Evolutionary conservation across 2,888 invertebrate genomes (phyloP).

Genomic region (Odontocolon sp.): DNA sequence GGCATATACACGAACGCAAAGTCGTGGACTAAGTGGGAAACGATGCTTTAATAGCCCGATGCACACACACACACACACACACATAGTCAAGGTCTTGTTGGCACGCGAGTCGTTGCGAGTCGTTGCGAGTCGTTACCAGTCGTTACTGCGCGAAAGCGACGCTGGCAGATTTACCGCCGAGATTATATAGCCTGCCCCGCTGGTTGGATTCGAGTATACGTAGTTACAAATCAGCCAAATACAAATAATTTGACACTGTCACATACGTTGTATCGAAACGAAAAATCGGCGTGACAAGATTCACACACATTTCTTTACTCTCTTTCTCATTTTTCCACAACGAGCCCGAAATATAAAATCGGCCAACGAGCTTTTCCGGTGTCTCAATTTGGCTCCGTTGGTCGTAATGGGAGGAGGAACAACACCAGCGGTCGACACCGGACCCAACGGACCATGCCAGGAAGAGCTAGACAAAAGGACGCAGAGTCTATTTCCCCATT

Average conservation of each 20-base stretch:
- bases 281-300: neutral
- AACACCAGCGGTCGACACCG: too few relatives aligned
- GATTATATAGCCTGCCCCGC: conserved; percentile 39
- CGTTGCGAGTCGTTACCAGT: too few relatives aligned
- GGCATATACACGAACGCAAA: neutral
- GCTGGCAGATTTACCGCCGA: conserved; percentile 60
- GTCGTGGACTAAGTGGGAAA: conserved; percentile 36
- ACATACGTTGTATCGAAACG: too few relatives aligned
- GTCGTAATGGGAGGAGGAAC: too few relatives aligned
- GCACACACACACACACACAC: conserved; percentile 36
- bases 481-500: conserved; percentile 58
- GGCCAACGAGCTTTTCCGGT: too few relatives aligned
- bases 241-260: too few relatives aligned
- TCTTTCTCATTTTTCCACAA: too few relatives aligned
- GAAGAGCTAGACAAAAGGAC: conserved; percentile 57
- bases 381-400: too few relatives aligned
- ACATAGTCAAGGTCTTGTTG: conserved; percentile 65
- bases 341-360: too few relatives aligned
- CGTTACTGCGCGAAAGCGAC: conserved; percentile 59
- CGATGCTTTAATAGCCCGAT: conserved; percentile 64
- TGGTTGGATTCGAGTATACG: conserved; percentile 26
- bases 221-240: too few relatives aligned
- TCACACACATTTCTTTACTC: neutral
- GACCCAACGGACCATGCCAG: conserved; percentile 24
- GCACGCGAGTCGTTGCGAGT: conserved; percentile 67